Base-by-base conservation (phyloP, 2,888 invertebrate genomes). In the Himalopsyche japonica region DNA sequence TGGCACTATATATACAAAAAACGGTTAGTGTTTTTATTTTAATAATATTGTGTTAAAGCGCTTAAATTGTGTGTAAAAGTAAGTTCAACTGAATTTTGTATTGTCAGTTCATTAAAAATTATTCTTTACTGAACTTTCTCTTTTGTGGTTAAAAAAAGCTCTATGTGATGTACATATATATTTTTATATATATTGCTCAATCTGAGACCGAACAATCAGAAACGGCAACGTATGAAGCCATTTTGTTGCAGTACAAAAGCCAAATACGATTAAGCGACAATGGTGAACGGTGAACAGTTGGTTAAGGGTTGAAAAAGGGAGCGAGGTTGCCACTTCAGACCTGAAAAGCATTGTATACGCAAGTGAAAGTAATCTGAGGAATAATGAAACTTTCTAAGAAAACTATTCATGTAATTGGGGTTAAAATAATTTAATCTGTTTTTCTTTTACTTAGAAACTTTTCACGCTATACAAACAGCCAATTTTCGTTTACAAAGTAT, bases 221-320 rank as follows among this genome's bases (percentile, higher is more conserved):
- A 80, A 83, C 83, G 83, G 30, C 82, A 34, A 78, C 82, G 79
- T 76, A 49, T 43, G 70, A 24, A 80, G 79, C 81, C 84, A 84
- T 82, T 86, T 83, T 81, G 83, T 82, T 83, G 81, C 85, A 81
- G 78, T 81, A 85, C 81, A 84, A 85, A 82, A 80, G 82, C 82
- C 84, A 79, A 83, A 83, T 83, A 80, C 83, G 85, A 83, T 85
- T 83, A 82, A 82, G 79, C 82, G 57, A 85, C 83, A 85, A 85
- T 85, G 79, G 70, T 37, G 24, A 57, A 57, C 57, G 57, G 24
- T 24, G 57, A 57, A 20, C 57, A 57, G 57, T 57, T 57, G 79
- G 57, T 57, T 57, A 57, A 57, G 57, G 57, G 57, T 57, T 10
- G 20, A 24, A 20, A 57, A 24, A 37, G 47, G 79, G 37, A 32